phyloP scores from a whole-genome alignment of 53 echinoderm and acorn worm genomes.

The Echinarachnius parma region DNA sequence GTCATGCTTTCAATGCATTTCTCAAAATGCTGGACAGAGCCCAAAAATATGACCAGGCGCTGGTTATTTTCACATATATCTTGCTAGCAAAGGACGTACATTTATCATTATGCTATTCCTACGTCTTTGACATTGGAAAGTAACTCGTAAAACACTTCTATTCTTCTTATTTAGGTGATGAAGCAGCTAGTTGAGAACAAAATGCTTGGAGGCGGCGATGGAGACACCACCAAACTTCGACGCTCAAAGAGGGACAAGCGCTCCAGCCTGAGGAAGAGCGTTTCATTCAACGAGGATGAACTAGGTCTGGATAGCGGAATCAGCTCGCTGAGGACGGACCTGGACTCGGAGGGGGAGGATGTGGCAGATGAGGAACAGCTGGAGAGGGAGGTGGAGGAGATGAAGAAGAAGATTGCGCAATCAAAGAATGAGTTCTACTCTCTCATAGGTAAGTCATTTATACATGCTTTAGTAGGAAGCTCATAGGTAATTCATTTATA shows the following conservation, averaged over 20 bases:
- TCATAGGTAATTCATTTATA: no score
- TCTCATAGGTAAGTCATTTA: constrained; percentile 1
- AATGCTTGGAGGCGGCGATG: constrained; percentile 50
- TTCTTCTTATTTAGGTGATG: no score
- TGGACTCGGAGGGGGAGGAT: constrained; percentile 8
- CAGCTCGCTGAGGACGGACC: constrained; percentile 48
- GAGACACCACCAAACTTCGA: not conserved
- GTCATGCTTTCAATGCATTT: no score
- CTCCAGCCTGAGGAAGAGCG: constrained; percentile 53
- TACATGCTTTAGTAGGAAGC: not conserved
- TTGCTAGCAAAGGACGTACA: no score
- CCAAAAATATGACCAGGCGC: no score
- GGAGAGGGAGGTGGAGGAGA: constrained; percentile 43
- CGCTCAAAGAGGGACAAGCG: constrained; percentile 14
- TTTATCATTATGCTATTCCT: no score
- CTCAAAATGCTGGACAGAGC: no score
- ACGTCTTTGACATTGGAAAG: no score
- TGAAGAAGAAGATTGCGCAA: constrained; percentile 31
- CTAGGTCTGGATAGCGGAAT: constrained; percentile 67
- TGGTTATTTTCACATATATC: no score
- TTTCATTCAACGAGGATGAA: constrained; percentile 57
- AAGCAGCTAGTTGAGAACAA: constrained; percentile 88
- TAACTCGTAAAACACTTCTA: no score
- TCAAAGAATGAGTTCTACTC: constrained; percentile 21
- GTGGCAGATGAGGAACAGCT: constrained; percentile 36